phyloP scores from a whole-genome alignment of 2,888 invertebrate species.

The Mamestra brassicae region DNA sequence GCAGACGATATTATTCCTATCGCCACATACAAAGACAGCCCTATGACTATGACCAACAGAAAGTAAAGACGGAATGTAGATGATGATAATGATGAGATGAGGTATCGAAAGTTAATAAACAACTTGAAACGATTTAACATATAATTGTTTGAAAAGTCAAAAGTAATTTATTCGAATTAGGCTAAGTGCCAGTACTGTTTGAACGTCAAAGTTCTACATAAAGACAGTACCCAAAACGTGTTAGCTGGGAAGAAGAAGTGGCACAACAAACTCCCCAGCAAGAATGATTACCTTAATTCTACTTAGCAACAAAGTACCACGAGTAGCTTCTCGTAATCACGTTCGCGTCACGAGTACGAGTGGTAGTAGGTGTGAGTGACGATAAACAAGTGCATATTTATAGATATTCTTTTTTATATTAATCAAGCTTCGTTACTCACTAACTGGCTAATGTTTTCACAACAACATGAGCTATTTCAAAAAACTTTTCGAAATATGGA shows the following conservation, averaged over 20 bases:
- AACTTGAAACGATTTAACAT: background rate
- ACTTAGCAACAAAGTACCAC: background rate
- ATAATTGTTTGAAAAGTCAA: background rate
- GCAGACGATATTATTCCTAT: no score
- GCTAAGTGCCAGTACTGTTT: no score
- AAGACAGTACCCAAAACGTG: no score
- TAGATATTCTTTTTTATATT: background rate
- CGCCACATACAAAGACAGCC: background rate
- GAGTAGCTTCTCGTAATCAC: background rate
- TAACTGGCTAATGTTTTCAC: background rate
- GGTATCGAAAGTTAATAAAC: background rate
- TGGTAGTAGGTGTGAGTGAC: background rate
- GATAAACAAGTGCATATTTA: background rate
- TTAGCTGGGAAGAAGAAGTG: no score
- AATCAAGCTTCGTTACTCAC: background rate
- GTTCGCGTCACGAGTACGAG: background rate
- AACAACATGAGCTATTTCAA: background rate
- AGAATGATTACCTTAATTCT: background rate
- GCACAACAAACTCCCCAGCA: no score
- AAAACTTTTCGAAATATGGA: background rate
- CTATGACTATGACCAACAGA: background rate
- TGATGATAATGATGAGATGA: no score
- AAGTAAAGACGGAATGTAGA: no score
- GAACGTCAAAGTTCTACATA: no score
- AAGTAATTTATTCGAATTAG: no score